Base-by-base conservation (phyloP, 2,113 vertebrate species). In the Clarias batrachus region DNA sequence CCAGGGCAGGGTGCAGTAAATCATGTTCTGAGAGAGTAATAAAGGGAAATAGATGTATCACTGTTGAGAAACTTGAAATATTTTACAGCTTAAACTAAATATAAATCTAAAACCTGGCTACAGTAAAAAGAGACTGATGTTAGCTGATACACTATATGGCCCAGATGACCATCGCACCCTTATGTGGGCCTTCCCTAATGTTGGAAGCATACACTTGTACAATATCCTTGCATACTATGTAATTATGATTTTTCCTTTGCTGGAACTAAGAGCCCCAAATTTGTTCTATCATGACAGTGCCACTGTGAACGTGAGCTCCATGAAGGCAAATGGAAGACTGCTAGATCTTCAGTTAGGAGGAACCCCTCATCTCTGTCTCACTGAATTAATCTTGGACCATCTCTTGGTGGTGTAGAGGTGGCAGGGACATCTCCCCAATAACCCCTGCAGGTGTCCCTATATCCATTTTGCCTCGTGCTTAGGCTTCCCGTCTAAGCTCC, bases 1-100 rank as follows among this genome's bases (percentile, higher is more conserved):
- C 65, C 84, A 41, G 25, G 76, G 54, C 60, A 81, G 23, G 54
- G n/a, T 73, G 52, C 33, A 71, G n/a, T 81, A 71, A 86, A 71
- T 86, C 77, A 27, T 59, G 14, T 60, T 81, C 30, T 86, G 76
- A 41, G 63, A 85, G 59, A 21, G 37, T 41, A 30, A 37, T 71
- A 71, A 52, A 74, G 9, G 14, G 71, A 84, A 59, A 57, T 17
- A 54, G n/a, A 30, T 37, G 19, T 21, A 59, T 83, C 10, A 56
- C 63, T 83, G 48, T 83, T 56, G 12, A 16, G 3, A 56, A 25
- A 52, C 21, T 56, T 17, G 13, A 65, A 48, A 62, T 37, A 17
- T 62, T 17, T 52, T 56, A 30, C 25, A 82, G 25, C 41, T 12
- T 3, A 52, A 74, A 52, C 23, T 13, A 74, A 62, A 60, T 0